Conservation (phyloP, 2,888 invertebrate genomes). For the Cordilura impudica region DNA sequence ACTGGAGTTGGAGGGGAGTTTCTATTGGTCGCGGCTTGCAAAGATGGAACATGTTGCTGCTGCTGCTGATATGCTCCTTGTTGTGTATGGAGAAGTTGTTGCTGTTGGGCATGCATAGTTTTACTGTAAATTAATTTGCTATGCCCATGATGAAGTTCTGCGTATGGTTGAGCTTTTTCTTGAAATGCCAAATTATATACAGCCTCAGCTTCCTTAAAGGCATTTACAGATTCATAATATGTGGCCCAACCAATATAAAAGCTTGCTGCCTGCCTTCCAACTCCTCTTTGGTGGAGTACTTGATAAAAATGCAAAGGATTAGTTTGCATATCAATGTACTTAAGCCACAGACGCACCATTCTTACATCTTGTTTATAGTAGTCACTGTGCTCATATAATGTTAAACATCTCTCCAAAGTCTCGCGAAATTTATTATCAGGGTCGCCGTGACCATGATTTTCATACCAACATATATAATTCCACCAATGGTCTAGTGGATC, state of each 20-base stretch:
- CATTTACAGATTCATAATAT: constrained; percentile 88
- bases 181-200: constrained; percentile 89
- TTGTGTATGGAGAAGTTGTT: too few species aligned
- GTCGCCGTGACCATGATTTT: constrained; percentile 85
- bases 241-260: constrained; percentile 95
- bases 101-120: constrained; percentile 63
- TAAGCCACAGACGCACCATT: constrained; percentile 93
- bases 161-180: constrained; percentile 87
- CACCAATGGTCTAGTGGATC: constrained; percentile 95
- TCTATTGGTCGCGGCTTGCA: constrained; percentile 11
- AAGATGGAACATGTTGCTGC: constrained; percentile 45
- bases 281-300: constrained; percentile 87
- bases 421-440: constrained; percentile 95
- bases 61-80: too few species aligned
- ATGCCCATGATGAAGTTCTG: constrained; percentile 86
- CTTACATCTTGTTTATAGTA: constrained; percentile 92
- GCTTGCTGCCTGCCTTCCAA: constrained; percentile 89
- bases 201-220: constrained; percentile 90
- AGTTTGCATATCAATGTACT: constrained; percentile 89
- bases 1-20: neutral
- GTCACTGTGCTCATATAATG: constrained; percentile 87
- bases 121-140: constrained; percentile 85
- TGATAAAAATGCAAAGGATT: constrained; percentile 90
- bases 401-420: constrained; percentile 90
- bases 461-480: constrained; percentile 94